Evolutionary conservation across 2,797 vertebrate genomes (phyloP), one percentile per base, ranked within the genome.

Genomic region (Anguilla megastoma): DNA sequence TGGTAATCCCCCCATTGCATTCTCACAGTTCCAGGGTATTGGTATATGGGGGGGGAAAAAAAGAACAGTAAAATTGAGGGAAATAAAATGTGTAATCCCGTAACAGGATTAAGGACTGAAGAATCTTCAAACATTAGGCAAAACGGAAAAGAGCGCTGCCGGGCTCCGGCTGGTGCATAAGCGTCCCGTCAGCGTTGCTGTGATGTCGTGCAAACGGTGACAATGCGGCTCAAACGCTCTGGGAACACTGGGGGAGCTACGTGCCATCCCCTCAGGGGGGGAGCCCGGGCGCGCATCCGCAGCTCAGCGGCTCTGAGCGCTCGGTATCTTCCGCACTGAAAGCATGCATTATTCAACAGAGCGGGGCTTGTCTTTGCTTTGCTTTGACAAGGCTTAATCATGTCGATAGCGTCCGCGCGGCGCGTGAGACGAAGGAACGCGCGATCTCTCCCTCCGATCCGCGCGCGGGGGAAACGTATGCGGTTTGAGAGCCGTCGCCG

Each of bases 91-190:
- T 93, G 94, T 95, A 95, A 95, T 95, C 94, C 93, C 76, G 91
- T 95, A 94, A 95, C 93, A 93, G 94, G 95, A 95, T 95, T 95
- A 95, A 89, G 83, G 48, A n/a, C 52, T 58, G 71, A 63, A 24
- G 71, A 60, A 85, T 91, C 88, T 91, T 90, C 89, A 89, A 90
- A 91, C 89, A 90, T 87, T 74, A 74, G 86, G 69, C 87, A 16
- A 36, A 87, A 84, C 85, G 50, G 52, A 82, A 58, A 45, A 58
- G 27, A 87, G 69, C 33, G 66, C 87, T 88, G 69, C 87, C 41
- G 41, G 74, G 86, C 33, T 24, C 36, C 18, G 12, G 45, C 79
- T 50, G 36, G 56, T 84, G 45, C 10, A 30, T 82, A 48, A 27
- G 9, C 7, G 21, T 2, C 16, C 10, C 10, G 74, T 45, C 41